Evolutionary conservation across 2,888 invertebrate genomes (phyloP), one percentile per base, ranked within the genome.

Genomic region (Clostera curtula): DNA sequence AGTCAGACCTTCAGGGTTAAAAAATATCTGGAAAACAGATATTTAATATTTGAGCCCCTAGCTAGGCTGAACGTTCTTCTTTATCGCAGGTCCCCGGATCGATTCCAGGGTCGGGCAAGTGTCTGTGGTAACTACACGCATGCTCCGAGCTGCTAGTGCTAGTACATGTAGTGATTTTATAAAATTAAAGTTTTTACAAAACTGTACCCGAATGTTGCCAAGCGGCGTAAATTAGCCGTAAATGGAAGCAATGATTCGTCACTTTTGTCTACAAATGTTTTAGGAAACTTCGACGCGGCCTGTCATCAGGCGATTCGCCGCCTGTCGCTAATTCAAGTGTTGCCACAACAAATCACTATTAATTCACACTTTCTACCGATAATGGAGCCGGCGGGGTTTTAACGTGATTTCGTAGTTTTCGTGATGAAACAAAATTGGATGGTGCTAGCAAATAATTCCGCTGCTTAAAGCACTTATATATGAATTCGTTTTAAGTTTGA

Each of bases 171-270:
- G n/a, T n/a, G n/a, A n/a, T n/a, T n/a, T n/a, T n/a, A n/a, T n/a
- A n/a, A n/a, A n/a, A n/a, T n/a, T n/a, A n/a, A n/a, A n/a, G 24
- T 24, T 7, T 32, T 14, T 25, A 12, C 18, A 17, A 29, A 24
- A 20, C 15, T 8, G 13, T 7, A 2, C 22, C 56, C 45, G 61
- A 74, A 64, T 59, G 73, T 76, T 74, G 24, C 19, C 36, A 19
- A 54, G 55, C 32, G 28, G 56, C 32, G 45, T 31, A 43, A 49
- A 56, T 57, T 52, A 49, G 55, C 49, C 54, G 67, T 70, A 77
- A 82, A 82, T 80, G 79, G 77, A 80, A 59, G 49, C 59, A 49
- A 79, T 83, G 82, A 83, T 72, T 80, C 59, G 75, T 69, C 76
- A 77, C 63, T 75, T 79, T 80, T 56, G 54, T 50, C 43, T 55